Conservation (phyloP, 1,140 invertebrate species). For the Ceratosolen solmsi region DNA sequence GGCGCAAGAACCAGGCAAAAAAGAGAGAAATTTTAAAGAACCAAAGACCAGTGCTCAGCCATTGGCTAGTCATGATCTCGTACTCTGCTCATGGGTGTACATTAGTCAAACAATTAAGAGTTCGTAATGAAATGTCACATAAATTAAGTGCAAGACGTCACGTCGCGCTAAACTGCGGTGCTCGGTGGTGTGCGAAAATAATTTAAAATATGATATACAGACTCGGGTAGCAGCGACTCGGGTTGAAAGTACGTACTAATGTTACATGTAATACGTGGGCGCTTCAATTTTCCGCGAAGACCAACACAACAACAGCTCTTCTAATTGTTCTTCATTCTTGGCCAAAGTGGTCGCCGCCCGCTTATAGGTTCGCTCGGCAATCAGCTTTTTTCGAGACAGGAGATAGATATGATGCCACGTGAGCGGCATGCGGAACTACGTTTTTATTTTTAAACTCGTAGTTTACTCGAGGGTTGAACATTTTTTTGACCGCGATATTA, state of each 20-base stretch:
- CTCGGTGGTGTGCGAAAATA: conserved; percentile 42
- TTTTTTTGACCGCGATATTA: too few relatives aligned
- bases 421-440: neutral
- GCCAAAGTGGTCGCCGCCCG: neutral
- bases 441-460: neutral
- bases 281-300: conserved; percentile 64
- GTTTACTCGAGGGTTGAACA: too few relatives aligned
- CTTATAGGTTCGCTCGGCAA: neutral
- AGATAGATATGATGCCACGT: neutral
- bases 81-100: conserved; percentile 51
- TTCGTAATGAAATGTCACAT: conserved; percentile 72
- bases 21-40: neutral
- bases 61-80: neutral
- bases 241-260: conserved; percentile 56
- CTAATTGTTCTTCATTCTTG: conserved; percentile 31
- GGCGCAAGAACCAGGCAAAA: neutral
- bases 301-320: conserved; percentile 37
- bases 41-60: neutral
- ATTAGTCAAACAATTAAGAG: conserved; percentile 73
- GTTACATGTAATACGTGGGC: conserved; percentile 59
- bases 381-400: neutral
- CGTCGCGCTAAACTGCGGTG: conserved; percentile 30
- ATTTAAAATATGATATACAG: conserved; percentile 54
- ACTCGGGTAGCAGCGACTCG: conserved; percentile 32
- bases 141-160: conserved; percentile 61